phyloP scores from a whole-genome alignment of 2,888 invertebrate genomes.

The Drosophila multiciliata region DNA sequence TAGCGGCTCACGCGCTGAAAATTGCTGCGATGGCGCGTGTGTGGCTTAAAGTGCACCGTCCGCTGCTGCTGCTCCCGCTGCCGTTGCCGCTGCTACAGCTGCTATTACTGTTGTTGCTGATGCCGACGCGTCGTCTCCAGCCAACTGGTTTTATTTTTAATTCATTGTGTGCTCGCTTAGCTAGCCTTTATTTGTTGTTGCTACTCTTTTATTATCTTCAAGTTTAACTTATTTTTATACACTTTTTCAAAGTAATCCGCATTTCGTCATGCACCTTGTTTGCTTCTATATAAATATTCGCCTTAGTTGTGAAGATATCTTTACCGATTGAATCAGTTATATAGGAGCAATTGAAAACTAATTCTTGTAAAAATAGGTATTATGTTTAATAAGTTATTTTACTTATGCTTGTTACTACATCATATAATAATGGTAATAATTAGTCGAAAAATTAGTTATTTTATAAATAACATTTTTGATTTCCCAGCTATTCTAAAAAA shows the following conservation, averaged over 20 bases:
- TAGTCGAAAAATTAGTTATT: not conserved
- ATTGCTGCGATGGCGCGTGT: constrained; percentile 72
- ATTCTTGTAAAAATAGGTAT: not conserved
- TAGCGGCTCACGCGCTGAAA: constrained; percentile 64
- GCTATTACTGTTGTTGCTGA: constrained; percentile 16
- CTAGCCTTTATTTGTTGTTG: constrained; percentile 44
- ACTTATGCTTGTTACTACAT: not conserved
- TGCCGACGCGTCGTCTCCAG: constrained; percentile 38
- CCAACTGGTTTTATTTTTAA: constrained; percentile 53
- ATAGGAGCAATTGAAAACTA: not conserved
- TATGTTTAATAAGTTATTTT: not conserved
- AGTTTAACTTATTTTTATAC: constrained; percentile 34
- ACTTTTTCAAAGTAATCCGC: not conserved
- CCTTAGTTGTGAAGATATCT: not conserved
- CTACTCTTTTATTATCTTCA: constrained; percentile 49
- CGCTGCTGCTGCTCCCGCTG: constrained; percentile 30
- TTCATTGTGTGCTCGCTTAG: constrained; percentile 53
- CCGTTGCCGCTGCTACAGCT: constrained; percentile 12
- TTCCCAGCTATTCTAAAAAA: not conserved
- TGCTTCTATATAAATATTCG: not conserved
- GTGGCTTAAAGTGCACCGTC: constrained; percentile 64
- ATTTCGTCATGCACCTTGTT: not conserved
- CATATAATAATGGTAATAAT: no score
- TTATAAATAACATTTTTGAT: not conserved
- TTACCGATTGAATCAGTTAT: no score